Evolutionary conservation across 2,113 vertebrate genomes (phyloP).

Genomic region (Python bivittatus): DNA sequence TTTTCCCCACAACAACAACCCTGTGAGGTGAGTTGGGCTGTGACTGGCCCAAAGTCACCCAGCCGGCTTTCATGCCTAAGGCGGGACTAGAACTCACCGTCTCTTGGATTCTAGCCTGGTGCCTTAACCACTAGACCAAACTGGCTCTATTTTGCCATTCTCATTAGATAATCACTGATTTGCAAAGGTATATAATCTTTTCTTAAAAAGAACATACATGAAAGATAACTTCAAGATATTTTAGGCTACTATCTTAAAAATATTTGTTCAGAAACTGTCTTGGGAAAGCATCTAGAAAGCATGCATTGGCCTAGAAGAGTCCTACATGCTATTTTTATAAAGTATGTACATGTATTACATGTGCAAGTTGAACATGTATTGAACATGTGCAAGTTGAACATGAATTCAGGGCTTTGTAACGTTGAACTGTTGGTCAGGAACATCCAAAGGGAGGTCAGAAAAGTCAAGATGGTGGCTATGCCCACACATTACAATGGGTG

Average conservation of each 20-base stretch:
- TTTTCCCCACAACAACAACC: too few species aligned
- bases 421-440: background rate
- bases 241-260: background rate
- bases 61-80: too few species aligned
- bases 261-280: background rate
- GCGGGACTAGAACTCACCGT: too few species aligned
- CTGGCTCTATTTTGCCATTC: too few species aligned
- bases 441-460: background rate
- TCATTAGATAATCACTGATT: background rate
- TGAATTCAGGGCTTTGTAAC: background rate
- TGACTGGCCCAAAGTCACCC: too few species aligned
- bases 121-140: too few species aligned
- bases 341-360: background rate
- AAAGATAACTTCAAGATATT: background rate
- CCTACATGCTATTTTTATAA: background rate
- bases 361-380: background rate
- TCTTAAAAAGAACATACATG: background rate
- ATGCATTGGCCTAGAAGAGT: background rate
- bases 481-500: background rate
- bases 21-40: too few species aligned
- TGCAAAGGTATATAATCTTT: background rate
- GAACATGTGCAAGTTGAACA: background rate
- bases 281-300: background rate
- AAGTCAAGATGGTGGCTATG: background rate
- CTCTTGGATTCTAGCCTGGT: too few species aligned